phyloP scores from a whole-genome alignment of 30 jellyfish, hydroid and myxozoan species.

The Aurelia coerulea region DNA sequence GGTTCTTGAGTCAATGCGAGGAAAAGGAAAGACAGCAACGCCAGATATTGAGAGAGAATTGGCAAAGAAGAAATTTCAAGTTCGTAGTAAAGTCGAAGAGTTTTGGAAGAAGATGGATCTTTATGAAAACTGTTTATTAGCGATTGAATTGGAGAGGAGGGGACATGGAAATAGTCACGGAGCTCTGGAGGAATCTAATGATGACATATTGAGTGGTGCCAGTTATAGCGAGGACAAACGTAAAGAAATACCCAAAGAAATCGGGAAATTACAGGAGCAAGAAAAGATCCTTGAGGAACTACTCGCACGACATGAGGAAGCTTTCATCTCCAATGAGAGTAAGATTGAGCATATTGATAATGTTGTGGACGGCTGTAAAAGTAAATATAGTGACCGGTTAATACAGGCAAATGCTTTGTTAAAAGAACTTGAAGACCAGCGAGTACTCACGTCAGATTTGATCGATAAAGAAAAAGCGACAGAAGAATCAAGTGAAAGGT shows the following conservation, averaged over 20 bases:
- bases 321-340: constrained; percentile 20
- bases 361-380: constrained; percentile 43
- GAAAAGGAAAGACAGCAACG: constrained; percentile 3
- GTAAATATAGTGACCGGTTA: constrained; percentile 39
- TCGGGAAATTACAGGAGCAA: constrained; percentile 26
- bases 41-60: constrained; percentile 66
- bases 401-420: constrained; percentile 36
- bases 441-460: constrained; percentile 44
- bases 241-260: neutral
- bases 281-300: constrained; percentile 62
- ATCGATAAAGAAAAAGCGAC: constrained; percentile 43
- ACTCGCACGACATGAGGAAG: constrained; percentile 52
- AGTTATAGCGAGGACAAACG: neutral
- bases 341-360: constrained; percentile 43
- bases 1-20: constrained; percentile 48
- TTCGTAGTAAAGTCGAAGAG: constrained; percentile 83
- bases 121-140: constrained; percentile 78
- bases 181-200: constrained; percentile 1
- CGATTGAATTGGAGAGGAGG: constrained; percentile 66
- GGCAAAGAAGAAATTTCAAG: constrained; percentile 65
- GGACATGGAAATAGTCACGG: constrained; percentile 15
- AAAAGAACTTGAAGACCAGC: constrained; percentile 65
- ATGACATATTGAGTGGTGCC: neutral
- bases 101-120: constrained; percentile 96
- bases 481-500: constrained; percentile 27